These are phyloP conservation scores for Lontra canadensis DNA, from an alignment of 2,113 vertebrate genomes.

Conservation along the genomic window DNA sequence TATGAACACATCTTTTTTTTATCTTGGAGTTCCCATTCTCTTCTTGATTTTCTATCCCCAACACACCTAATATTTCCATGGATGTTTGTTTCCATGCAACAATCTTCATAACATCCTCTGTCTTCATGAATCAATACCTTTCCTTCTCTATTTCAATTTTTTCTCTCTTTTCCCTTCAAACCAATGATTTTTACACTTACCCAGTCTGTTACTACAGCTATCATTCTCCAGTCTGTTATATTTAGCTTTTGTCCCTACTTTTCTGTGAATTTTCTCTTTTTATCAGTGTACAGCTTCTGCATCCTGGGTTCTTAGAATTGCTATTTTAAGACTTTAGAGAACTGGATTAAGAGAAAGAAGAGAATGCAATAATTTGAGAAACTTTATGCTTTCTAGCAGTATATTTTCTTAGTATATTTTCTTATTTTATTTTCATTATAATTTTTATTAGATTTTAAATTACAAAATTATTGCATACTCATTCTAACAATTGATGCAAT, in stretches of 20 bases:
- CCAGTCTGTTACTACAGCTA: neutral
- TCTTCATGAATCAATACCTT: neutral
- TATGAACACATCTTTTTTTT: neutral
- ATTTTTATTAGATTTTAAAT: conserved; percentile 40
- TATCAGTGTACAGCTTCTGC: neutral
- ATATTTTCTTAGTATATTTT: conserved; percentile 17
- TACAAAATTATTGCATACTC: neutral
- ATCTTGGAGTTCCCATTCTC: neutral
- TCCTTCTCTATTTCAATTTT: neutral
- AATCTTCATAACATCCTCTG: neutral
- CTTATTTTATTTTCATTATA: conserved; percentile 32
- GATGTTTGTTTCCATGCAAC: neutral
- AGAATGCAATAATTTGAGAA: conserved; percentile 18
- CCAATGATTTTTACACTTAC: neutral
- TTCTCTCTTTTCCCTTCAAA: neutral
- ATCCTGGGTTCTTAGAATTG: neutral
- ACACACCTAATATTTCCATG: neutral
- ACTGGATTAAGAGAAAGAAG: neutral
- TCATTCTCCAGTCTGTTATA: neutral
- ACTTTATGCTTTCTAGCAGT: neutral
- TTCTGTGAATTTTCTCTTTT: neutral
- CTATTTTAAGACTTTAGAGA: conserved; percentile 15
- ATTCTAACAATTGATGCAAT: conserved; percentile 11
- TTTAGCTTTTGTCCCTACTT: neutral
- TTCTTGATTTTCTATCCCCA: neutral